These are phyloP conservation scores for Labroides dimidiatus DNA, from an alignment of 2,797 vertebrate species.

Conservation along the genomic window DNA sequence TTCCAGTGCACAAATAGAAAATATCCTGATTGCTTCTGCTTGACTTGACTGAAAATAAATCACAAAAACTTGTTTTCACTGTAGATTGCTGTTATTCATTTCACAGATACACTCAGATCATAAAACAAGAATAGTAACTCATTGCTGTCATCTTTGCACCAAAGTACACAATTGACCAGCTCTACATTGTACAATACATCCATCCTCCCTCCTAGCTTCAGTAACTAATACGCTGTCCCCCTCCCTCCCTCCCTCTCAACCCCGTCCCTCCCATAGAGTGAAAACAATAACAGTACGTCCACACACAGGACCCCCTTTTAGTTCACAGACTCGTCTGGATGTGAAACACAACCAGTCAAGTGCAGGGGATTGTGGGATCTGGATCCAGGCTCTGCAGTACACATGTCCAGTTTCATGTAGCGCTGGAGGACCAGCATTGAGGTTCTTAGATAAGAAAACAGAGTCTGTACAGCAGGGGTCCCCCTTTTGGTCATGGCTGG, in stretches of 20 bases:
- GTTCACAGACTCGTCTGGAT: constrained; percentile 73
- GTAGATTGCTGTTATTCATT: constrained; percentile 88
- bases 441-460: constrained; percentile 77
- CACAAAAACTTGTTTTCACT: constrained; percentile 74
- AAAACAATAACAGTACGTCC: constrained; percentile 82
- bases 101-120: constrained; percentile 88
- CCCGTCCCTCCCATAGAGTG: constrained; percentile 65
- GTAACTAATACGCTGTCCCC: constrained; percentile 79
- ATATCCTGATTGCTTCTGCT: constrained; percentile 10
- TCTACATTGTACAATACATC: constrained; percentile 88
- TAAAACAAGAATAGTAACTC: constrained; percentile 87
- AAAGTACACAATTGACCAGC: constrained; percentile 83
- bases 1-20: constrained; percentile 8
- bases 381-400: constrained; percentile 72
- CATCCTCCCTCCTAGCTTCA: constrained; percentile 83
- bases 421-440: constrained; percentile 69
- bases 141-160: constrained; percentile 79
- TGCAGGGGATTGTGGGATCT: constrained; percentile 64
- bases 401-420: constrained; percentile 74
- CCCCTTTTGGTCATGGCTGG: constrained; percentile 79
- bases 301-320: constrained; percentile 70
- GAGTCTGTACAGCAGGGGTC: constrained; percentile 77
- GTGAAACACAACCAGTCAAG: constrained; percentile 51
- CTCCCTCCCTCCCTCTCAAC: constrained; percentile 48
- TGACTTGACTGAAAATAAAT: constrained; percentile 53